phyloP scores from a whole-genome alignment of 1,140 invertebrate genomes.

The Diabrotica undecimpunctata region DNA sequence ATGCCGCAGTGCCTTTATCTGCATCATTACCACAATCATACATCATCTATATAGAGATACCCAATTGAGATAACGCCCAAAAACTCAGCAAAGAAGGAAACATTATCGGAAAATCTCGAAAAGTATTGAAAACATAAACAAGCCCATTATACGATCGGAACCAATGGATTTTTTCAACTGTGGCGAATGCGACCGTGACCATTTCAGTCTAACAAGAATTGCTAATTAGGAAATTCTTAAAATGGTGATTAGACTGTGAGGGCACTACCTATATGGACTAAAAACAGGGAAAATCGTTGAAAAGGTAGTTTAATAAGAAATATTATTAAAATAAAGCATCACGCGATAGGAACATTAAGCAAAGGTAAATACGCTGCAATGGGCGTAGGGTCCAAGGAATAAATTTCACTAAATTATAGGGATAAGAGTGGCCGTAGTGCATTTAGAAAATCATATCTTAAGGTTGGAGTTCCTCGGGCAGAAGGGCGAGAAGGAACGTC shows the following conservation, averaged over 20 bases:
- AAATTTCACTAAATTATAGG: constrained; percentile 3
- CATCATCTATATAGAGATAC: neutral
- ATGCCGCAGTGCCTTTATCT: neutral
- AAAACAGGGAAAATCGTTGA: neutral
- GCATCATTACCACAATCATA: neutral
- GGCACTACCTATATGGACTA: neutral
- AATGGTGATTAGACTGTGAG: neutral
- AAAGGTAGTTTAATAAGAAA: neutral
- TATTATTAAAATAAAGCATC: neutral
- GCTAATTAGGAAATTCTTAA: too few relatives aligned
- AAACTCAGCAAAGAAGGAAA: neutral
- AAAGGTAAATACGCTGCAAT: neutral
- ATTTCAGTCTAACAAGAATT: too few relatives aligned
- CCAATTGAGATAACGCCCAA: neutral
- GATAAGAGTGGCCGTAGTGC: neutral
- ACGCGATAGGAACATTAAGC: neutral
- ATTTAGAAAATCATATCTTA: constrained; percentile 1
- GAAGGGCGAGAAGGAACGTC: too few relatives aligned
- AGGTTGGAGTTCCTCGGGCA: neutral
- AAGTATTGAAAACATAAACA: constrained; percentile 3
- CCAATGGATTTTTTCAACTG: neutral
- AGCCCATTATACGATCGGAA: neutral
- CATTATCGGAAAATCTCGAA: neutral
- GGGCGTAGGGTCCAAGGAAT: neutral
- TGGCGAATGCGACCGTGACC: too few relatives aligned